Percentiles rank a stretch among this genome's conserved stretches.
Evolutionary conservation across 2,113 vertebrate genomes (phyloP).

Genomic region (Apodemus sylvaticus): DNA sequence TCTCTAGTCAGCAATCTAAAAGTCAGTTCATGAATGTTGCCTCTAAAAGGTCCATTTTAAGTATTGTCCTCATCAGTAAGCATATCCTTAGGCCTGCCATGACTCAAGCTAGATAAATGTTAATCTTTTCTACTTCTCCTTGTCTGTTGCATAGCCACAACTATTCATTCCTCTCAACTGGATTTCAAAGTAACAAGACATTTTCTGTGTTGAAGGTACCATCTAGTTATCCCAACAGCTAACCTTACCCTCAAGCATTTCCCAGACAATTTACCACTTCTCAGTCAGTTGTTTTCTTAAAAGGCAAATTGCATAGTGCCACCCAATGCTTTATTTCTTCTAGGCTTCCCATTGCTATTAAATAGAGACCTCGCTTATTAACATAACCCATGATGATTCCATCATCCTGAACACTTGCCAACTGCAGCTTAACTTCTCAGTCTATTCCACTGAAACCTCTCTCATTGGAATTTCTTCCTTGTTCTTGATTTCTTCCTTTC

Average conservation of each 20-base stretch:
- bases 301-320: background rate
- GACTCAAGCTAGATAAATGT: background rate
- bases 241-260: background rate
- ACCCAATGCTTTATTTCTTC: background rate
- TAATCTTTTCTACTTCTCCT: background rate
- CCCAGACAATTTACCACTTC: background rate
- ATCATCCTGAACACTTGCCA: background rate
- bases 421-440: fast-evolving
- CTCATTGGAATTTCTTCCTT: background rate
- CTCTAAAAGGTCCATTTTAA: background rate
- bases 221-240: background rate
- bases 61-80: fast-evolving
- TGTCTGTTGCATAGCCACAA: background rate
- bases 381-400: fast-evolving
- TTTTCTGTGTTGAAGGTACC: background rate
- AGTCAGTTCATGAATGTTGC: fast-evolving
- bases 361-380: background rate
- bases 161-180: background rate
- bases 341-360: background rate
- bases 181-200: background rate
- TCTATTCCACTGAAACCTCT: too few relatives aligned
- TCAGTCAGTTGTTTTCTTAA: background rate
- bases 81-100: fast-evolving
- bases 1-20: background rate
- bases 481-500: background rate